Percentiles rank a stretch among this genome's conserved stretches.
These are phyloP conservation scores for Volucella bombylans DNA, from an alignment of 2,888 invertebrate species.

Conservation along the genomic window DNA sequence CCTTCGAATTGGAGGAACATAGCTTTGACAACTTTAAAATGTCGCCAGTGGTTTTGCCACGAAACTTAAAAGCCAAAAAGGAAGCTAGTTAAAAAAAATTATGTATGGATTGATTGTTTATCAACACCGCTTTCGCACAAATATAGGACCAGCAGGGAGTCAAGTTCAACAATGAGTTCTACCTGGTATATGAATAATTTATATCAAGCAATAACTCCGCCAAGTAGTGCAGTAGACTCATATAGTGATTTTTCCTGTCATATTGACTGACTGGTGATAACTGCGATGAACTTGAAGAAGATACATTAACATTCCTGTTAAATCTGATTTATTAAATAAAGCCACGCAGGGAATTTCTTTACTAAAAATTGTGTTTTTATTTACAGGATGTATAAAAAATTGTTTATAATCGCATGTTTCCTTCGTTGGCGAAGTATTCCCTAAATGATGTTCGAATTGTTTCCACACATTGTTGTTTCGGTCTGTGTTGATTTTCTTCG, in stretches of 20 bases:
- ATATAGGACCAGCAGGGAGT: too few relatives aligned
- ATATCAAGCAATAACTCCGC: too few relatives aligned
- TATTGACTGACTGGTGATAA: neutral
- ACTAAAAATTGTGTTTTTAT: too few relatives aligned
- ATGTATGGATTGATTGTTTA: neutral
- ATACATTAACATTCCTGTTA: too few relatives aligned
- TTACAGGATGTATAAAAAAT: too few relatives aligned
- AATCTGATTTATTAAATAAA: neutral
- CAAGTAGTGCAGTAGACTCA: neutral
- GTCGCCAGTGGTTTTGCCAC: neutral
- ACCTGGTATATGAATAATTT: too few relatives aligned
- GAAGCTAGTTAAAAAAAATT: neutral
- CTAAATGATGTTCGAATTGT: neutral
- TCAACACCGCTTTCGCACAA: too few relatives aligned
- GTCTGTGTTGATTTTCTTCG: neutral
- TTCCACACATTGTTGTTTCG: neutral
- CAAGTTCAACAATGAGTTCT: too few relatives aligned
- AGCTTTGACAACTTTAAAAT: conserved; percentile 1
- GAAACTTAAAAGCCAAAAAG: neutral
- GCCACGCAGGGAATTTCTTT: neutral
- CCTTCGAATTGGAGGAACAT: neutral
- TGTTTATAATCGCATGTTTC: neutral
- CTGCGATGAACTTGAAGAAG: too few relatives aligned
- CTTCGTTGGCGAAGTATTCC: neutral
- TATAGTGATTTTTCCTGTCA: neutral